A percentile compares a stretch with the other conserved stretches of the same genome.
phyloP scores from a whole-genome alignment of 1,140 invertebrate species.

The Drosophila ananassae region DNA sequence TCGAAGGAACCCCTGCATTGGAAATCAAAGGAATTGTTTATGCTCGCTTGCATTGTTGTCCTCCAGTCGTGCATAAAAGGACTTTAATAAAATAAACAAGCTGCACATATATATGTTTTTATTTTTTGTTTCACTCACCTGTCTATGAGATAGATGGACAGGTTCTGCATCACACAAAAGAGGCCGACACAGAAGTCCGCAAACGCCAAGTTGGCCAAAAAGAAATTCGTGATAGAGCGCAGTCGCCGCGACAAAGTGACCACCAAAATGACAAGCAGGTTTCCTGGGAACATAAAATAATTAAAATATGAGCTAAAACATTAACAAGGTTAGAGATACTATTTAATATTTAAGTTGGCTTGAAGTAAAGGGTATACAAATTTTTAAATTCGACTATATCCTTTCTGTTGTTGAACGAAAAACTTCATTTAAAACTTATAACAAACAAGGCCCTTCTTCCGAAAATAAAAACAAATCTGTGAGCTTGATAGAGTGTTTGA shows the following conservation, averaged over 20 bases:
- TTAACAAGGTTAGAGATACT: background rate
- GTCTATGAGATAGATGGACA: slow-evolving; percentile 90
- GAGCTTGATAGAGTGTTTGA: background rate
- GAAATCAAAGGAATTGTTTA: too few relatives aligned
- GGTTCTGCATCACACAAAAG: slow-evolving; percentile 94
- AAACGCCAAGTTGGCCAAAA: slow-evolving; percentile 92
- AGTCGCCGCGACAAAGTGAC: slow-evolving; percentile 90
- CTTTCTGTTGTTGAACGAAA: background rate
- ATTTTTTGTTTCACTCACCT: slow-evolving; percentile 85
- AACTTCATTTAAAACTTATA: background rate
- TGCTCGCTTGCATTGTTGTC: background rate
- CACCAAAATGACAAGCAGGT: slow-evolving; percentile 92
- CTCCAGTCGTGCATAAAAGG: slow-evolving; percentile 12
- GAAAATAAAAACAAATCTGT: background rate
- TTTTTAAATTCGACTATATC: background rate
- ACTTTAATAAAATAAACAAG: slow-evolving; percentile 17
- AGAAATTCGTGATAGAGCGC: slow-evolving; percentile 93
- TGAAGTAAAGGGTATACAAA: too few relatives aligned
- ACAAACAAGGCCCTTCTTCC: background rate
- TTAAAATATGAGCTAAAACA: background rate
- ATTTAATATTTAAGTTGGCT: background rate
- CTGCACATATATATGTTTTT: background rate
- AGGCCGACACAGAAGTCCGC: slow-evolving; percentile 93
- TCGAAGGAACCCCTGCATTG: background rate
- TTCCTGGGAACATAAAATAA: slow-evolving; percentile 86